Conservation (phyloP, 1,140 invertebrate genomes). For the Cyclina sinensis region DNA sequence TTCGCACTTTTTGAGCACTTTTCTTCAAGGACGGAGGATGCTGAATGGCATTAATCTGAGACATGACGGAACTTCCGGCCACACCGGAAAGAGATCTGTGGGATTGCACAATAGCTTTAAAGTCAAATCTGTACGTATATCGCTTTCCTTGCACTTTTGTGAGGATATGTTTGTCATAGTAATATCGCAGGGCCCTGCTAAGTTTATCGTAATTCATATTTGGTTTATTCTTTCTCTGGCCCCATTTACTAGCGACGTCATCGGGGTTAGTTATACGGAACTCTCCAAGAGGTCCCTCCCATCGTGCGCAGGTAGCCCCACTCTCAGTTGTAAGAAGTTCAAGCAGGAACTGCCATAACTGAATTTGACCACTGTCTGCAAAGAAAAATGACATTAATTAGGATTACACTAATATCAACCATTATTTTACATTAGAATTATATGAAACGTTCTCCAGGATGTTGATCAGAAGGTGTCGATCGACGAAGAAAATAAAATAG, state of each 20-base stretch:
- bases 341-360: slow-evolving; percentile 97
- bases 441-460: not conserved
- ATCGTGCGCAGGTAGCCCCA: slow-evolving; percentile 97
- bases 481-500: too few species aligned
- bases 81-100: slow-evolving; percentile 53
- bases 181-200: slow-evolving; percentile 90
- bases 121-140: slow-evolving; percentile 86
- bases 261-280: slow-evolving; percentile 99
- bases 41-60: slow-evolving; percentile 59
- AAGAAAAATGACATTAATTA: not conserved
- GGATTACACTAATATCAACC: too few species aligned
- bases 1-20: slow-evolving; percentile 26
- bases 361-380: slow-evolving; percentile 83
- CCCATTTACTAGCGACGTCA: slow-evolving; percentile 98
- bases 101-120: slow-evolving; percentile 57
- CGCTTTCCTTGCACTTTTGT: slow-evolving; percentile 98
- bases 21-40: slow-evolving; percentile 41
- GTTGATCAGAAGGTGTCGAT: too few species aligned
- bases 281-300: slow-evolving; percentile 99
- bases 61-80: slow-evolving; percentile 19
- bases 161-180: slow-evolving; percentile 99
- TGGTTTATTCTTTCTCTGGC: slow-evolving; percentile 98
- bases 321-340: slow-evolving; percentile 96
- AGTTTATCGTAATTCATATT: slow-evolving; percentile 96
- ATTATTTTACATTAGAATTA: not conserved